Conservation (phyloP, 2,113 vertebrate genomes). For the Scalopus aquaticus region DNA sequence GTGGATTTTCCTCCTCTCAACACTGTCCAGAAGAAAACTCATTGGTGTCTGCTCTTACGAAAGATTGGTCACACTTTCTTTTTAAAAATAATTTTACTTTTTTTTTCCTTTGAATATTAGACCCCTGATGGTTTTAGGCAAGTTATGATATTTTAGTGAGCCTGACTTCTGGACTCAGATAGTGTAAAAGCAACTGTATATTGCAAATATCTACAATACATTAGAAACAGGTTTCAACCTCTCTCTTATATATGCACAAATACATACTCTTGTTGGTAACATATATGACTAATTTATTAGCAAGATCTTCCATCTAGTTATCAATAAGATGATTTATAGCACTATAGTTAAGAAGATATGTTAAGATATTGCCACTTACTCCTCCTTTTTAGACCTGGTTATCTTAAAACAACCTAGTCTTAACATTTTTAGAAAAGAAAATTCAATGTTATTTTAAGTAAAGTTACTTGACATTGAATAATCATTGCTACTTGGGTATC, state of each 20-base stretch:
- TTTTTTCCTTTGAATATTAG: not conserved
- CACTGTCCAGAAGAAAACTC: not conserved
- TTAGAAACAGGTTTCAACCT: not conserved
- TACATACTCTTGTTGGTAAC: not conserved
- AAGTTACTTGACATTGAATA: not conserved
- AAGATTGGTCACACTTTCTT: not conserved
- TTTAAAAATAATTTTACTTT: not conserved
- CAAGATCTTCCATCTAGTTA: not conserved
- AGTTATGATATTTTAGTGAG: not conserved
- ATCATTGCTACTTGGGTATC: not conserved
- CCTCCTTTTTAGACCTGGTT: not conserved
- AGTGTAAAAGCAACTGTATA: not conserved
- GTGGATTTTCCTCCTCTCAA: not conserved
- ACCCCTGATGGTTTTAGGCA: not conserved
- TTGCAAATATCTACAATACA: not conserved
- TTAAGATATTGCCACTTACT: not conserved
- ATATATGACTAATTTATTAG: not conserved
- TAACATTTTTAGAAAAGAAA: not conserved
- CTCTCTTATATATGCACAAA: not conserved
- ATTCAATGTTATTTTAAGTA: not conserved
- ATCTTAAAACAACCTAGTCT: not conserved
- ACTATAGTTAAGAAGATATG: not conserved
- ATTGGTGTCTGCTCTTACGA: not conserved
- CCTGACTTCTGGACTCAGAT: not conserved
- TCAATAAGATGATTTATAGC: not conserved